phyloP scores from a whole-genome alignment of 2,113 vertebrate genomes.

The Lipophrys pholis region DNA sequence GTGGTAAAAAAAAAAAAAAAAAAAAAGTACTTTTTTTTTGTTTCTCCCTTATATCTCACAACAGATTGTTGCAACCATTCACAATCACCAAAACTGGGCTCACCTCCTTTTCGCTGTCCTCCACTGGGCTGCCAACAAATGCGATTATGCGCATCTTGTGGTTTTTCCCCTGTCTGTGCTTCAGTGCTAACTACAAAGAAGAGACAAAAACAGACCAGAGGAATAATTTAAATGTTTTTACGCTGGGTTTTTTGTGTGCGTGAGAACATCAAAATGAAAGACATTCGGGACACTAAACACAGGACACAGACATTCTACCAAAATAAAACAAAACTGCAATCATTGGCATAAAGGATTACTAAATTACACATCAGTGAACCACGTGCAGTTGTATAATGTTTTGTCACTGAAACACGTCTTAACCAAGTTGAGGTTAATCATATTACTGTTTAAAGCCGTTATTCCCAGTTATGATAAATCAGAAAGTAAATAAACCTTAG shows the following conservation, averaged over 20 bases:
- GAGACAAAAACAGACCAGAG: background rate
- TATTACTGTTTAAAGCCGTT: too few species aligned
- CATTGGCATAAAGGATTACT: background rate
- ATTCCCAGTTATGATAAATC: too few species aligned
- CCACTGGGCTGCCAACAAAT: constrained; percentile 95
- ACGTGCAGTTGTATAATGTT: too few species aligned
- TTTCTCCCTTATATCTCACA: too few species aligned
- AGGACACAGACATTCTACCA: background rate
- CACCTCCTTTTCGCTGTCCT: constrained; percentile 95
- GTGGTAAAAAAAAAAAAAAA: too few species aligned
- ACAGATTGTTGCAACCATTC: too few species aligned
- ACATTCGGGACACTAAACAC: background rate
- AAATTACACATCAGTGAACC: background rate
- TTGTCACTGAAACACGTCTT: too few species aligned
- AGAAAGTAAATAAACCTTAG: too few species aligned
- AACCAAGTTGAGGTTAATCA: too few species aligned
- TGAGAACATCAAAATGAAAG: background rate
- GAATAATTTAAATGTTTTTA: background rate
- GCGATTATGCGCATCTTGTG: constrained; percentile 98
- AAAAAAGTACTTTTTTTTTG: too few species aligned
- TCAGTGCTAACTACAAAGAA: constrained; percentile 88
- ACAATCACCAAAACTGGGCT: constrained; percentile 59
- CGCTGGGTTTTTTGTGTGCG: background rate
- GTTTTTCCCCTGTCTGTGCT: constrained; percentile 97
- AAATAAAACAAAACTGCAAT: background rate